Evolutionary conservation across 1,140 invertebrate genomes (phyloP).

Genomic region (Penaeus vannamei): DNA sequence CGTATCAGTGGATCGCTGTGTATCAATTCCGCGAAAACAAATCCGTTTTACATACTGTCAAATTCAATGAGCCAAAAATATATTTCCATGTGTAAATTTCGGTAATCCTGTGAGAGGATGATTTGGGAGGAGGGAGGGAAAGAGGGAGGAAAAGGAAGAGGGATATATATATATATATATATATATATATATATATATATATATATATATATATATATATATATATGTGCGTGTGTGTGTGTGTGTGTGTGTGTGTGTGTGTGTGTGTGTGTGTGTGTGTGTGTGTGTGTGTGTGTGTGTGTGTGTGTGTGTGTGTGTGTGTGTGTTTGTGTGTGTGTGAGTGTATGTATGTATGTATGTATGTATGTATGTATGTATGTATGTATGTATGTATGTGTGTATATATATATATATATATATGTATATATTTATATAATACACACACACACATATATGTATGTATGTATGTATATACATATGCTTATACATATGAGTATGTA

Average conservation of each 20-base stretch:
- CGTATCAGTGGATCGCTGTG: too few relatives aligned
- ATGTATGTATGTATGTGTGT: background rate
- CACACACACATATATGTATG: background rate
- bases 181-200: constrained; percentile 23
- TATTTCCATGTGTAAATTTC: too few relatives aligned
- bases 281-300: background rate
- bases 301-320: background rate
- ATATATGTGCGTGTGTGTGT: background rate
- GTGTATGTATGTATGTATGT: background rate
- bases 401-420: background rate
- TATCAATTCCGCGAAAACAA: too few relatives aligned
- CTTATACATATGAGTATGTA: background rate
- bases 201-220: constrained; percentile 27
- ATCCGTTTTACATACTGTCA: too few relatives aligned
- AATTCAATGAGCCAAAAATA: too few relatives aligned
- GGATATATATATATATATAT: constrained; percentile 3
- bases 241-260: too few relatives aligned
- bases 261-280: too few relatives aligned
- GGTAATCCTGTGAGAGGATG: too few relatives aligned
- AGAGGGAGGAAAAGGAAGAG: background rate
- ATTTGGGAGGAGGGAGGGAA: background rate
- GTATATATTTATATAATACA: background rate
- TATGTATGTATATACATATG: background rate
- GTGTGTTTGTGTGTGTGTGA: background rate
- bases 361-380: background rate